A percentile compares a stretch with the other conserved stretches of the same genome.
Evolutionary conservation across 1,140 invertebrate species (phyloP).

Genomic region (Himalopsyche phryganea): DNA sequence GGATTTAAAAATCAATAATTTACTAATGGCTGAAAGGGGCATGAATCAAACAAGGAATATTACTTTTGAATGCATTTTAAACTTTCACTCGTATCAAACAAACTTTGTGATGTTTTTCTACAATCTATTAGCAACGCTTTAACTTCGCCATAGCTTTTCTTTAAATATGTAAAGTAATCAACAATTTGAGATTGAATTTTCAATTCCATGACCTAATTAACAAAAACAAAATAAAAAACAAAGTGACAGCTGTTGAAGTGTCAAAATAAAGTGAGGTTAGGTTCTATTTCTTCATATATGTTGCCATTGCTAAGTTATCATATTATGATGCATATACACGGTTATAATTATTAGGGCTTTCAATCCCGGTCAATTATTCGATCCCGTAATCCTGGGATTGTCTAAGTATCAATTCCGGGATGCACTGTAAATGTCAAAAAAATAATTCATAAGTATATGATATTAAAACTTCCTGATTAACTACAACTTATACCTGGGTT

Average conservation of each 20-base stretch:
- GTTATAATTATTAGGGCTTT: no score
- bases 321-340: no score
- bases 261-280: conserved; percentile 1
- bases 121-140: conserved; percentile 48
- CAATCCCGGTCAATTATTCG: no score
- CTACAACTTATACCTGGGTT: no score
- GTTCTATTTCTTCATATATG: neutral
- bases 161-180: conserved; percentile 47
- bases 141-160: conserved; percentile 42
- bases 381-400: no score
- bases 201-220: conserved; percentile 41
- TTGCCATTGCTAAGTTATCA: no score
- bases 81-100: conserved; percentile 46
- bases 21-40: neutral
- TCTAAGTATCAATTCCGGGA: no score
- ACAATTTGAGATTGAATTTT: conserved; percentile 47
- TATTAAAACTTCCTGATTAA: no score
- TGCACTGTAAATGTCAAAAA: no score
- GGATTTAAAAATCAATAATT: neutral
- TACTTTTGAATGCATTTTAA: conserved; percentile 45
- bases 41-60: conserved; percentile 30
- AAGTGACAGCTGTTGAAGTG: neutral
- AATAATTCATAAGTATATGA: no score
- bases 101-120: conserved; percentile 48
- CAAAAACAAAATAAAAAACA: neutral